A percentile compares a stretch with the other conserved stretches of the same genome.
phyloP scores from a whole-genome alignment of 30 jellyfish, hydroid and myxozoan genomes.

The Pelagia noctiluca region DNA sequence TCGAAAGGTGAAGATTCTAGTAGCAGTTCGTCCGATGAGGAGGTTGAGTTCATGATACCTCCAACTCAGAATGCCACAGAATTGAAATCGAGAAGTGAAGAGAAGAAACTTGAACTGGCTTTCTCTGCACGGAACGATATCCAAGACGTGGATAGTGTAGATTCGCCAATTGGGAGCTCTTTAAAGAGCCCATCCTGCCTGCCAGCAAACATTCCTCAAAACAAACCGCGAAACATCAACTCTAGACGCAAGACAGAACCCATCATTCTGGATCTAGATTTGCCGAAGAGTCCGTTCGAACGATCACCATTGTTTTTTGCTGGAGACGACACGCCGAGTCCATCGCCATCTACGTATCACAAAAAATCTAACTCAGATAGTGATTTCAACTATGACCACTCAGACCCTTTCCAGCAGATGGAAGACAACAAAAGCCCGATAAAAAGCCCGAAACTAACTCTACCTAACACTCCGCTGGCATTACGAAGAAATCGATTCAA shows the following conservation, averaged over 20 bases:
- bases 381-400: neutral
- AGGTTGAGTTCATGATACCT: neutral
- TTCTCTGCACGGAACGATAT: too few relatives aligned
- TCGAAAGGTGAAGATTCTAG: neutral
- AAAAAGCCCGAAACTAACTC: neutral
- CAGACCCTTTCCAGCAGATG: constrained; percentile 39
- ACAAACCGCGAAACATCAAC: neutral
- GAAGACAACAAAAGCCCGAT: neutral
- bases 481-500: constrained; percentile 22
- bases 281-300: constrained; percentile 56
- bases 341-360: constrained; percentile 15
- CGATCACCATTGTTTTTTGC: constrained; percentile 67
- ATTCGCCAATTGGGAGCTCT: too few relatives aligned
- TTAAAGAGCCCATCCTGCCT: too few relatives aligned
- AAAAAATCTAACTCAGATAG: constrained; percentile 30
- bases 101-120: too few relatives aligned
- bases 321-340: constrained; percentile 11
- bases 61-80: too few relatives aligned
- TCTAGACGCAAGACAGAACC: constrained; percentile 42
- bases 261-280: neutral
- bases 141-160: too few relatives aligned
- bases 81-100: too few relatives aligned
- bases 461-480: constrained; percentile 51
- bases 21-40: neutral
- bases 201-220: too few relatives aligned